phyloP scores from a whole-genome alignment of 2,797 vertebrate species.

The Darevskia mixta region DNA sequence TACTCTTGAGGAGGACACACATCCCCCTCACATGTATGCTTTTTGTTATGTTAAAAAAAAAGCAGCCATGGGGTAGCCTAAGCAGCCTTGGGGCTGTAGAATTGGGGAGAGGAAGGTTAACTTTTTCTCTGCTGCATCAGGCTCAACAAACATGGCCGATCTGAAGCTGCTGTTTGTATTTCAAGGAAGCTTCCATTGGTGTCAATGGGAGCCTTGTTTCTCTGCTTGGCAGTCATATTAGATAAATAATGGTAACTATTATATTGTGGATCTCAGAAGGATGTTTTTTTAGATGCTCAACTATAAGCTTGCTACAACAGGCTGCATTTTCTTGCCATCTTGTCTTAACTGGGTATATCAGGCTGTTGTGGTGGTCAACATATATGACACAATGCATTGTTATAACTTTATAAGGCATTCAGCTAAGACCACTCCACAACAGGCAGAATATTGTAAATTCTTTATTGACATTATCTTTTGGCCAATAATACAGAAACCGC shows the following conservation, averaged over 20 bases:
- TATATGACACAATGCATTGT: too few relatives aligned
- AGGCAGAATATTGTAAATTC: too few relatives aligned
- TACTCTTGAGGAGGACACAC: too few relatives aligned
- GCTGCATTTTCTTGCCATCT: background rate
- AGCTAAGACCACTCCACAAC: too few relatives aligned
- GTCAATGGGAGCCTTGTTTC: background rate
- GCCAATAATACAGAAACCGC: too few relatives aligned
- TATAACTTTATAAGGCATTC: too few relatives aligned
- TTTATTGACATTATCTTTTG: too few relatives aligned
- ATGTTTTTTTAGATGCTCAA: background rate
- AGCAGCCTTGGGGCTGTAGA: background rate
- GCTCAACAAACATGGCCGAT: background rate
- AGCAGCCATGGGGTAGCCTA: background rate
- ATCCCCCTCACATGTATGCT: too few relatives aligned
- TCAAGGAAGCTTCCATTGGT: background rate
- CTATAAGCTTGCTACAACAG: background rate
- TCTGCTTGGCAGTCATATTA: background rate
- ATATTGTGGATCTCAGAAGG: background rate
- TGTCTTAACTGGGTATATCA: background rate
- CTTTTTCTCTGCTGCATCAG: background rate
- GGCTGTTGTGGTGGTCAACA: background rate
- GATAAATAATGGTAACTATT: background rate
- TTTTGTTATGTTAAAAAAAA: background rate
- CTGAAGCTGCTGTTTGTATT: slow-evolving; percentile 2
- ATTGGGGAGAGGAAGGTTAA: background rate